phyloP scores from a whole-genome alignment of 2,113 vertebrate genomes.

The Phodopus roborovskii region DNA sequence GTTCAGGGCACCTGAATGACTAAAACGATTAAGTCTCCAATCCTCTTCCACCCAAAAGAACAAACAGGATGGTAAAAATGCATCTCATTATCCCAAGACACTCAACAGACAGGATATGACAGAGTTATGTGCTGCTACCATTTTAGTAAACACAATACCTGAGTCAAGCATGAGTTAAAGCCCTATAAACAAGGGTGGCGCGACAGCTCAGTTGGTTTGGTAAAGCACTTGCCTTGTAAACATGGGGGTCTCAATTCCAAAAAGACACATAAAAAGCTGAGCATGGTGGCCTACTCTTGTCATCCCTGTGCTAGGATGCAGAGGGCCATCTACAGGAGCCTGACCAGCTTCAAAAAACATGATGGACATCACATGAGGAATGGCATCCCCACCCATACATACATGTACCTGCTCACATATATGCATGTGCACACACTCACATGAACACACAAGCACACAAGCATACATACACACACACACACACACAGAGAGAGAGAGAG shows the following conservation, averaged over 20 bases:
- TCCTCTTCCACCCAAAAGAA: not conserved
- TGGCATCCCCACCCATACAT: no score
- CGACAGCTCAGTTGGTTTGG: not conserved
- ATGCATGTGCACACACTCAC: not conserved
- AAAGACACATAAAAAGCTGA: not conserved
- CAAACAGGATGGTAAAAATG: not conserved
- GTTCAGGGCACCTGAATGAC: not conserved
- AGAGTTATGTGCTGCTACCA: not conserved
- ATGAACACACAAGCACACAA: not conserved
- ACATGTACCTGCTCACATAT: no score
- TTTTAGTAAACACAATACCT: not conserved
- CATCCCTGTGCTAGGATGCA: no score
- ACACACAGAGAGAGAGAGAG: not conserved
- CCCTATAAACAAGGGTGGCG: not conserved
- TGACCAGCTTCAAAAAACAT: not conserved
- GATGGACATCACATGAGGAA: not conserved
- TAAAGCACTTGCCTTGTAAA: not conserved
- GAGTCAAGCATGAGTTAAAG: constrained; percentile 4
- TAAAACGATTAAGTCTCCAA: not conserved
- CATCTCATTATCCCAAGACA: not conserved
- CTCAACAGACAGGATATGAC: constrained; percentile 10
- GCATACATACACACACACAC: not conserved
- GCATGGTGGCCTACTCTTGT: not conserved
- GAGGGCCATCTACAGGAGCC: not conserved
- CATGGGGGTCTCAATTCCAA: not conserved